A percentile compares a stretch with the other conserved stretches of the same genome.
phyloP scores from a whole-genome alignment of 1,140 invertebrate genomes.

The Acromyrmex echinatior region DNA sequence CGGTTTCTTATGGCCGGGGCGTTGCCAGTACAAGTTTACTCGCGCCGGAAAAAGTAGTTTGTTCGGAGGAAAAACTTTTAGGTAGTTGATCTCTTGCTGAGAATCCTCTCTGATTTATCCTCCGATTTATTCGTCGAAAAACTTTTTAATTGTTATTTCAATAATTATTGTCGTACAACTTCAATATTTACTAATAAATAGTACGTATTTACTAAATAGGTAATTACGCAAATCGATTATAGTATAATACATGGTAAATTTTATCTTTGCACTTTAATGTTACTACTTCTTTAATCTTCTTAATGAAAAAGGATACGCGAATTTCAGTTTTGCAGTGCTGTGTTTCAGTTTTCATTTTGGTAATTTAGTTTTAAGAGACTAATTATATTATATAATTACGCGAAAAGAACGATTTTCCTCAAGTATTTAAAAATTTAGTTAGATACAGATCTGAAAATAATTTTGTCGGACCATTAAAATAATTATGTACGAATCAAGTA shows the following conservation, averaged over 20 bases:
- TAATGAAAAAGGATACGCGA: not conserved
- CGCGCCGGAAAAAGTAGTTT: slow-evolving; percentile 56
- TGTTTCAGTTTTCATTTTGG: not conserved
- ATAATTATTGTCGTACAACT: not conserved
- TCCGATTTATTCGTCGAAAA: slow-evolving; percentile 19
- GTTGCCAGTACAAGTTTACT: slow-evolving; percentile 62
- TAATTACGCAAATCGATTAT: slow-evolving; percentile 3
- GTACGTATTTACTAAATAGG: not conserved
- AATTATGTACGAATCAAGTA: too few species aligned
- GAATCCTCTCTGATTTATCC: slow-evolving; percentile 11
- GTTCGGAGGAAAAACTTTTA: slow-evolving; percentile 34
- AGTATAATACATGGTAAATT: not conserved
- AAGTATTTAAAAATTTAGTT: too few species aligned
- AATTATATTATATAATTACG: too few species aligned
- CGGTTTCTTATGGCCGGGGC: slow-evolving; percentile 42
- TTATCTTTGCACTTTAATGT: not conserved
- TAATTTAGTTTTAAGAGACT: not conserved
- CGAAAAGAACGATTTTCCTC: too few species aligned
- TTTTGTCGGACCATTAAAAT: too few species aligned
- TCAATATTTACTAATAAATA: not conserved
- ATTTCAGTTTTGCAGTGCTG: not conserved
- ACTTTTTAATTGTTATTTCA: slow-evolving; percentile 28
- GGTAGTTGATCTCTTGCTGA: slow-evolving; percentile 21
- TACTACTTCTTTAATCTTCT: not conserved
- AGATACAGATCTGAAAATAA: too few species aligned